Base-by-base conservation (phyloP, 2,888 invertebrate genomes). In the Polyploca ridens region DNA sequence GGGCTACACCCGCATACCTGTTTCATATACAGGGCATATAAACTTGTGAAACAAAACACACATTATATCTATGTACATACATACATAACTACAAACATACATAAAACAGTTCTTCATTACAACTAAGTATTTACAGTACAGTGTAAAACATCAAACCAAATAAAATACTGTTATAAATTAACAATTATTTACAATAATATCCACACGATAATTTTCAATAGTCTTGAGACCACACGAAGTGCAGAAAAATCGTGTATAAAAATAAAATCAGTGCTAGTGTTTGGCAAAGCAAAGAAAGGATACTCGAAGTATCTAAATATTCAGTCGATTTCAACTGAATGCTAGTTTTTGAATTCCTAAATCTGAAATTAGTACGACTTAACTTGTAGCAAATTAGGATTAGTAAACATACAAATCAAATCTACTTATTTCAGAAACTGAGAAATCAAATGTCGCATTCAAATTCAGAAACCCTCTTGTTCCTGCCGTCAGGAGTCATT, bases 381-480 rank as follows among this genome's bases (percentile, higher is more conserved):
- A 54, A 8, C 8, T 54, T 8, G n/a, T 41, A 41, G 41, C 41
- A 3, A 41, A 13, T 41, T 7, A 41, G 13, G 13, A 49, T 16
- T 5, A 49, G 49, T 7, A 8, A 54, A 3, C 54, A 54, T 19
- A 46, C 16, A 54, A 19, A 10, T 54, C 16, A 54, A 54, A 10
- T 19, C 3, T 54, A 54, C 54, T 54, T 54, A 16, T 41, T 41
- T 41, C 19, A 41, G 41, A 41, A 3, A 10, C n/a, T 19, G 16
- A 61, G 61, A 33, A 33, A 33, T 77, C 74, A 88, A 73, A 96
- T 96, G 86, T 96, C 95, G 83, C 96, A 96, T 83, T 96, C 96
- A 77, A 96, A 96, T 82, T 96, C 95, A 5, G 95, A 91, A 66
- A 96, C 95, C 78, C 96, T 92, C 69, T 94, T 94, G 77, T 90